phyloP scores from a whole-genome alignment of 2,888 invertebrate species.

The Cantharis nigra region DNA sequence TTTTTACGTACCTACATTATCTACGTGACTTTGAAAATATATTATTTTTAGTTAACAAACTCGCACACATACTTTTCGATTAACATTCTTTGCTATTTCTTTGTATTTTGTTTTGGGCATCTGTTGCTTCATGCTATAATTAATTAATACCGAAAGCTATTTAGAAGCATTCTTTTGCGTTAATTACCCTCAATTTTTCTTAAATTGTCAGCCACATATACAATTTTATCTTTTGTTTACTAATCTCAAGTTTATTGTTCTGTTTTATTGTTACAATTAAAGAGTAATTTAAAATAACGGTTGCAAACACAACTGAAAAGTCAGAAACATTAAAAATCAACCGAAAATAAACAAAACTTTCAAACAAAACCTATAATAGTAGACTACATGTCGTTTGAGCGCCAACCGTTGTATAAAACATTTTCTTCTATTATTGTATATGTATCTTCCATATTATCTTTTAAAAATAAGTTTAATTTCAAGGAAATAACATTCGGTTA shows the following conservation, averaged over 20 bases:
- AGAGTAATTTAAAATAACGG: not conserved
- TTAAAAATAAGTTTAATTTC: no score
- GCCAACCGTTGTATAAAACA: no score
- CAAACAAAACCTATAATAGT: no score
- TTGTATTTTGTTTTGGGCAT: not conserved
- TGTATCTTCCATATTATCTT: no score
- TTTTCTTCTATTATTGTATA: no score
- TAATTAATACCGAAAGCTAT: not conserved
- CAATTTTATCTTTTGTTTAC: not conserved
- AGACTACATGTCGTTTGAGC: no score
- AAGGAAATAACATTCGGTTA: no score
- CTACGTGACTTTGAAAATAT: not conserved
- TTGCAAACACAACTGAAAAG: not conserved
- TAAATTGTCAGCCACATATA: not conserved
- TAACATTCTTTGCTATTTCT: not conserved
- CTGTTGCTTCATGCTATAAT: not conserved
- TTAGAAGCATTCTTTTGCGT: not conserved
- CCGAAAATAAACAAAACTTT: no score
- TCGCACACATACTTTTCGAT: not conserved
- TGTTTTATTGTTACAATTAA: not conserved
- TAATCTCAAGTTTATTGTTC: not conserved
- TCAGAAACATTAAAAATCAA: not conserved
- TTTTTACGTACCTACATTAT: constrained; percentile 4
- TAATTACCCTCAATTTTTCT: not conserved
- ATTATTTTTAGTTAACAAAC: not conserved